These are phyloP conservation scores for Exephanes ischioxanthus DNA, from an alignment of 2,888 invertebrate genomes.

Conservation along the genomic window DNA sequence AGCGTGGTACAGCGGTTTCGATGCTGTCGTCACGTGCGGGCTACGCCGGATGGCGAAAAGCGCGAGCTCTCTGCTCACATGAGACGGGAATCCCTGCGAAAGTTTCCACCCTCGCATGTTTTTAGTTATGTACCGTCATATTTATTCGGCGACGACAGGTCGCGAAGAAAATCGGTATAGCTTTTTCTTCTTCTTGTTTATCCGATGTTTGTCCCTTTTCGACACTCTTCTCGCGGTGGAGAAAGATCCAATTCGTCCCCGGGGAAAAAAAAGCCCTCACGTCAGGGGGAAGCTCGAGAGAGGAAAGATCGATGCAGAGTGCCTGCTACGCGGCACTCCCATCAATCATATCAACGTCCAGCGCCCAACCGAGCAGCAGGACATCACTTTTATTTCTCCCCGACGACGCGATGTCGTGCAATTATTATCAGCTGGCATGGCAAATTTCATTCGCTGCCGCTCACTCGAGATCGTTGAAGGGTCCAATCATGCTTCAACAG, in stretches of 20 bases:
- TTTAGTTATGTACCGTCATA: conserved; percentile 31
- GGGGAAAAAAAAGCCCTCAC: background rate
- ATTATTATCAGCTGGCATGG: background rate
- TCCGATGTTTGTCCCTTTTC: conserved; percentile 17
- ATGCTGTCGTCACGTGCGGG: conserved; percentile 8
- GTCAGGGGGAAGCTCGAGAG: background rate
- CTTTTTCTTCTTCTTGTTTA: conserved; percentile 44
- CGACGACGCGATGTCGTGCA: background rate
- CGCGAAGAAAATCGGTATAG: conserved; percentile 64
- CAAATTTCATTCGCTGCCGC: background rate
- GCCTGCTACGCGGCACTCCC: background rate
- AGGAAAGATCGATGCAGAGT: conserved; percentile 13
- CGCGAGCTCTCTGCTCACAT: background rate
- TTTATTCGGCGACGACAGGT: conserved; percentile 31
- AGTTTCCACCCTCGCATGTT: conserved; percentile 48
- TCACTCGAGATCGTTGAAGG: background rate
- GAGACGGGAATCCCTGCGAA: conserved; percentile 66
- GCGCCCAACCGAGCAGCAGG: background rate
- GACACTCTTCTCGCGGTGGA: conserved; percentile 1
- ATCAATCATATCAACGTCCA: conserved; percentile 54
- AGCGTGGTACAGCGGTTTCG: conserved; percentile 39
- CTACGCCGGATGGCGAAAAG: conserved; percentile 40
- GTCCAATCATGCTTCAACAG: background rate
- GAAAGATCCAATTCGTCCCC: conserved; percentile 27
- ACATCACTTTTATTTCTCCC: conserved; percentile 1